Percentiles rank a stretch among this genome's conserved stretches.
Conservation (phyloP, 2,113 vertebrate genomes). For the rabbit (Oryctolagus cuniculus) region DNA sequence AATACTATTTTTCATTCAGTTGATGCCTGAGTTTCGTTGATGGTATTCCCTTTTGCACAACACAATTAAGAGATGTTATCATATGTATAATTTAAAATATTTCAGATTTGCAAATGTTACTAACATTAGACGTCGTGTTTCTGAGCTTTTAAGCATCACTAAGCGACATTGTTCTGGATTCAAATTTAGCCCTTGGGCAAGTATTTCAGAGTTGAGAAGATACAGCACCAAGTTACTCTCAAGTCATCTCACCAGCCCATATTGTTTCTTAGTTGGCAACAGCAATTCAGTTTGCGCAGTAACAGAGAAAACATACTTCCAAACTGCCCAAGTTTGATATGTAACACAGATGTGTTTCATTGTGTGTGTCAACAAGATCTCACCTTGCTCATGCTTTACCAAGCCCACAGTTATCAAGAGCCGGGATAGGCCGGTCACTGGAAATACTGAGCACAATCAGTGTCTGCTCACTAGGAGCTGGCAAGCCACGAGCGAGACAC, state of each 20-base stretch:
- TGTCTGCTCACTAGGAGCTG: not conserved
- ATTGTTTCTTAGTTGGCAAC: not conserved
- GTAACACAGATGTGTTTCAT: too few species aligned
- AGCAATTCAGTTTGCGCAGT: not conserved
- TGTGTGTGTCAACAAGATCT: not conserved
- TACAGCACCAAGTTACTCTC: not conserved
- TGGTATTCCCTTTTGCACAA: not conserved
- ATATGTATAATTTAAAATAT: not conserved
- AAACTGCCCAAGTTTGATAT: not conserved
- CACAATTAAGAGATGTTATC: not conserved
- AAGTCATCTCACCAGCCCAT: not conserved
- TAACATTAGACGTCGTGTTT: not conserved
- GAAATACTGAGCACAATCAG: not conserved
- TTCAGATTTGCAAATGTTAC: conserved; percentile 18
- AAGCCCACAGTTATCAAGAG: not conserved
- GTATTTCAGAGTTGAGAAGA: not conserved
- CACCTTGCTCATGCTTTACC: not conserved
- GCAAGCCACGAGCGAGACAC: not conserved
- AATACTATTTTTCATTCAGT: conserved; percentile 5
- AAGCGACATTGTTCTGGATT: not conserved
- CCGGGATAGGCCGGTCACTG: not conserved
- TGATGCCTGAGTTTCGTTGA: not conserved
- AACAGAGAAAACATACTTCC: not conserved
- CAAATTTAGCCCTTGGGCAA: not conserved
- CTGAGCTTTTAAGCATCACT: not conserved